phyloP scores from a whole-genome alignment of 2,113 vertebrate species.

The Callopanchax toddi region DNA sequence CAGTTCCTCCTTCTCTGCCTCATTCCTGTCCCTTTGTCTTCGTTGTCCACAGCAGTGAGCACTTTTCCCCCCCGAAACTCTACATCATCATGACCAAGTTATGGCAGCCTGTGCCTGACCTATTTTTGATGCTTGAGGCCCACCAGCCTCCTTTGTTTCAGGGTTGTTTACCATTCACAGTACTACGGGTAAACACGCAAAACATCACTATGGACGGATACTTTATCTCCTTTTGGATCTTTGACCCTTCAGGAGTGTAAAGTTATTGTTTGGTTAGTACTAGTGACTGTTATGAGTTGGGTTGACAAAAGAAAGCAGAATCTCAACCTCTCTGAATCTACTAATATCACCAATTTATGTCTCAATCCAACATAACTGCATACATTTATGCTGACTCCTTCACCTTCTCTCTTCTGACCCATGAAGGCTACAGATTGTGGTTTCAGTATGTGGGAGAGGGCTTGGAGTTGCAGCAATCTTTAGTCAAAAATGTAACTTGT shows the following conservation, averaged over 20 bases:
- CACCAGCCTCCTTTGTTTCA: conserved; percentile 15
- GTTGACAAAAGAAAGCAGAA: no score
- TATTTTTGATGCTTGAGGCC: conserved; percentile 14
- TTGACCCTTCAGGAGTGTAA: neutral
- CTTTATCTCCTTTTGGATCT: neutral
- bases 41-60: conserved; percentile 5
- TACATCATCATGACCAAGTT: conserved; percentile 14
- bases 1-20: conserved; percentile 2
- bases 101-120: conserved; percentile 27
- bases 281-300: no score
- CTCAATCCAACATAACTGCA: neutral
- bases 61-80: neutral
- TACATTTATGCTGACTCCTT: neutral
- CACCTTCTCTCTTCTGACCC: neutral
- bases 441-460: neutral
- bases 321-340: neutral
- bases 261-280: neutral
- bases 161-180: conserved; percentile 18
- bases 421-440: neutral
- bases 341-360: neutral
- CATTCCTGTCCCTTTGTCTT: conserved; percentile 15
- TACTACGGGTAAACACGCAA: neutral
- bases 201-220: neutral
- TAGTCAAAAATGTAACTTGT: no score
- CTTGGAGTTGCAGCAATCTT: neutral